Evolutionary conservation across 2,888 invertebrate species (phyloP).

Genomic region (Ferdinandea cuprea): DNA sequence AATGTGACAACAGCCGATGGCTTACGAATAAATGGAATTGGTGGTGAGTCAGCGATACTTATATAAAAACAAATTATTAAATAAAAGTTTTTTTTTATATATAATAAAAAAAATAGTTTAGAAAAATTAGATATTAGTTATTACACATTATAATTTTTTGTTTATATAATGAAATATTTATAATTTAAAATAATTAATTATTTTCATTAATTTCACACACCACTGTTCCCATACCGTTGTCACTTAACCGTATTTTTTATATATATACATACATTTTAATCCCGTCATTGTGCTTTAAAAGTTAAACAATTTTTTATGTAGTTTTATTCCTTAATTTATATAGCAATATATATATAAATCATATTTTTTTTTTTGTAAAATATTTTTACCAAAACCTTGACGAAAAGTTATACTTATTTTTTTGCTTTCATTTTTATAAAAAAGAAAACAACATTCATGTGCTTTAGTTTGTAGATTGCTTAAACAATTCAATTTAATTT

Average conservation of each 20-base stretch:
- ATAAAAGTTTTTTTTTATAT: constrained; percentile 48
- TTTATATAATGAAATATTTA: constrained; percentile 64
- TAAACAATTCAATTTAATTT: constrained; percentile 24
- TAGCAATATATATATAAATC: constrained; percentile 21
- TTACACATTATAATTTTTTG: constrained; percentile 62
- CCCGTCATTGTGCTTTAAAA: constrained; percentile 75
- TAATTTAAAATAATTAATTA: constrained; percentile 47
- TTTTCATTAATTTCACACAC: constrained; percentile 45
- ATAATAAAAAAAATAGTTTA: constrained; percentile 38
- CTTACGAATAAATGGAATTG: constrained; percentile 84
- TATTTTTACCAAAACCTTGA: constrained; percentile 51
- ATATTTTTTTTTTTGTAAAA: constrained; percentile 62
- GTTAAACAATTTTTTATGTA: constrained; percentile 65
- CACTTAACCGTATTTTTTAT: constrained; percentile 74
- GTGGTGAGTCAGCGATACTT: constrained; percentile 83
- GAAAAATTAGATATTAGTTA: constrained; percentile 43
- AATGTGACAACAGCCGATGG: constrained; percentile 73
- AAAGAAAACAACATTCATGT: constrained; percentile 45
- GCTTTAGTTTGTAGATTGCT: constrained; percentile 65
- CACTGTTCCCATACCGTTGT: constrained; percentile 48
- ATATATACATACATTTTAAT: constrained; percentile 68
- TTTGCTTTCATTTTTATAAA: constrained; percentile 58
- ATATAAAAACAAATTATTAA: constrained; percentile 69
- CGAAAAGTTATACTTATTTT: constrained; percentile 25
- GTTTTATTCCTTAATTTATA: constrained; percentile 55